Base-by-base conservation (phyloP, 2,797 vertebrate species). In the Sus cebifrons region DNA sequence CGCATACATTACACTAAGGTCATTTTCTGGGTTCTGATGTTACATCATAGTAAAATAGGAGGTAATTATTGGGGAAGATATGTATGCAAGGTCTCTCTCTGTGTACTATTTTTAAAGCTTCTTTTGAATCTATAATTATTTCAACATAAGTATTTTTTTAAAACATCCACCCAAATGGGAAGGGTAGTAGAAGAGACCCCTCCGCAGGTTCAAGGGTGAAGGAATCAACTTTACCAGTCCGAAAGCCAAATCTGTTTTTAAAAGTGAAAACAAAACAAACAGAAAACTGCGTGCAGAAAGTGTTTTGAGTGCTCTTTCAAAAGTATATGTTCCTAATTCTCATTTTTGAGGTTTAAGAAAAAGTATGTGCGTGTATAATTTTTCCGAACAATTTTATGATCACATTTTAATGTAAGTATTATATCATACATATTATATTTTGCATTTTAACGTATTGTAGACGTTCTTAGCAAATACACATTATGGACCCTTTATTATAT, bases 331-430 rank as follows among this genome's bases (percentile, higher is more conserved):
- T 65, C 52, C 68, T 78, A 77, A 32, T 62, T 81, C 15, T 89
- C 27, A 81, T 73, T 75, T 70, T 86, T 92, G 25, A 70, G 71
- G 27, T 13, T 86, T 82, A 82, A n/a, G 62, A 44, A 79, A 79
- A 79, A 65, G 2, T 18, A 1, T 23, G 25, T 32, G 5, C 54
- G 23, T 88, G 6, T 32, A 62, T 91, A 82, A 25, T 56, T 74
- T 85, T 92, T 17, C 6, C n/a, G 81, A 44, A n/a, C 16, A 84
- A 89, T 81, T 56, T 89, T 77, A 81, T 23, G 78, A 71, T n/a
- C 44, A 52, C 62, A 40, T 70, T 86, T 89, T 62, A 40, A 23
- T 68, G 67, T n/a, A 70, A 9, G 25, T 64, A 6, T 64, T n/a
- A 62, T 65, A 71, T 64, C 32, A 32, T 60, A 4, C 6, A 40